Percentiles rank a stretch among this genome's conserved stretches.
Conservation (phyloP, 1,140 invertebrate species). For the Ceratina japonica region DNA sequence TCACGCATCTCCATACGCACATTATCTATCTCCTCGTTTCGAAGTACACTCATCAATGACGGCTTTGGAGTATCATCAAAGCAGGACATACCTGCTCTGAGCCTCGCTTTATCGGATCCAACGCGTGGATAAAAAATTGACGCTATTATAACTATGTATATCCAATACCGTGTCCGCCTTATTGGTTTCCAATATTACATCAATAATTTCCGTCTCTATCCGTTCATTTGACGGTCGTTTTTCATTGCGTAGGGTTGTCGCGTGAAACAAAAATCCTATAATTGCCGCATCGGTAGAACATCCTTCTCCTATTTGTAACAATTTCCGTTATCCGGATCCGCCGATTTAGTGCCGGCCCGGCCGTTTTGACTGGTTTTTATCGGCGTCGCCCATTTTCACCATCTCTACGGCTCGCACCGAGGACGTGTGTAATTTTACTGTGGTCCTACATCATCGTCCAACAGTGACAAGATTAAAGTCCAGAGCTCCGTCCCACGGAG, state of each 20-base stretch:
- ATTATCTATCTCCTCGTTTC: not conserved
- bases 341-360: not conserved
- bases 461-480: slow-evolving; percentile 63
- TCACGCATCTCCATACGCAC: not conserved
- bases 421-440: slow-evolving; percentile 12
- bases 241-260: not conserved
- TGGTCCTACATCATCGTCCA: slow-evolving; percentile 51
- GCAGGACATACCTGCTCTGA: slow-evolving; percentile 26
- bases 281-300: slow-evolving; percentile 22
- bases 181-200: slow-evolving; percentile 64
- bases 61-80: slow-evolving; percentile 2
- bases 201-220: slow-evolving; percentile 55
- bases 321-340: not conserved
- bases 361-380: not conserved
- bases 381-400: not conserved
- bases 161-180: slow-evolving; percentile 43
- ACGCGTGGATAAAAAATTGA: slow-evolving; percentile 5
- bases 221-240: slow-evolving; percentile 47
- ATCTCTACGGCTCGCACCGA: too few relatives aligned
- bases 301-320: not conserved
- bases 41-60: not conserved
- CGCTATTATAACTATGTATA: slow-evolving; percentile 36
- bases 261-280: slow-evolving; percentile 35
- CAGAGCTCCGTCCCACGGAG: slow-evolving; percentile 21
- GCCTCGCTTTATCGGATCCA: slow-evolving; percentile 53